Evolutionary conservation across 2,797 vertebrate genomes (phyloP).

Genomic region (Discoglossus pictus): DNA sequence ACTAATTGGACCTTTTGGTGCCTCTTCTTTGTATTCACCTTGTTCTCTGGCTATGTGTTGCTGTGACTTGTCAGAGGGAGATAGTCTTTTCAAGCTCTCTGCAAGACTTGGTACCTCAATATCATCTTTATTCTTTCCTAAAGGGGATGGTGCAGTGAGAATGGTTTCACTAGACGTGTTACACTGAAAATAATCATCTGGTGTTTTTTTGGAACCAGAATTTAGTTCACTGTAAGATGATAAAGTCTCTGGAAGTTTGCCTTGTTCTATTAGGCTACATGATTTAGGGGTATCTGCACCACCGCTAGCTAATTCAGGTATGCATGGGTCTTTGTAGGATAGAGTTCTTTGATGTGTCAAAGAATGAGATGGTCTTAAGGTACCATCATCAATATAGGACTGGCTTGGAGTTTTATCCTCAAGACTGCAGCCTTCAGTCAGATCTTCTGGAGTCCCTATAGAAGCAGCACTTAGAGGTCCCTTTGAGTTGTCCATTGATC

Average conservation of each 20-base stretch:
- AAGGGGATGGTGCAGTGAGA: slow-evolving; percentile 79
- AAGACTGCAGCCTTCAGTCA: slow-evolving; percentile 80
- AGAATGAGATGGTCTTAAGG: slow-evolving; percentile 85
- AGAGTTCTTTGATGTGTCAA: slow-evolving; percentile 84
- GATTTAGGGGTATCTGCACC: slow-evolving; percentile 83
- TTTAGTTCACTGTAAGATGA: slow-evolving; percentile 87
- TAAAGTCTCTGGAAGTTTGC: slow-evolving; percentile 81
- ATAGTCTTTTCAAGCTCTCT: slow-evolving; percentile 76
- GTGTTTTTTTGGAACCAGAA: slow-evolving; percentile 82
- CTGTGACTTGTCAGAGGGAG: slow-evolving; percentile 75
- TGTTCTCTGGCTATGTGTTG: slow-evolving; percentile 85
- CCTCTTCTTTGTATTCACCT: slow-evolving; percentile 84
- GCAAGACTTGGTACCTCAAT: slow-evolving; percentile 88
- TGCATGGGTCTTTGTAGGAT: slow-evolving; percentile 82
- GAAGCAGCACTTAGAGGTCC: slow-evolving; percentile 83
- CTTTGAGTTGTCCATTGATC: slow-evolving; percentile 98
- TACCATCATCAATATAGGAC: slow-evolving; percentile 89
- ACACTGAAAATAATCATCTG: slow-evolving; percentile 94
- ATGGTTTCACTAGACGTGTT: slow-evolving; percentile 85
- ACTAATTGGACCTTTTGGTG: slow-evolving; percentile 79
- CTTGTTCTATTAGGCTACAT: slow-evolving; percentile 86
- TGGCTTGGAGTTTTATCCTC: slow-evolving; percentile 83
- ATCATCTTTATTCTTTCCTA: slow-evolving; percentile 82
- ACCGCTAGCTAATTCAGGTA: slow-evolving; percentile 85
- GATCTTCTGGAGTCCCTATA: slow-evolving; percentile 85